Evolutionary conservation across 2,113 vertebrate species (phyloP).

Genomic region (human): DNA sequence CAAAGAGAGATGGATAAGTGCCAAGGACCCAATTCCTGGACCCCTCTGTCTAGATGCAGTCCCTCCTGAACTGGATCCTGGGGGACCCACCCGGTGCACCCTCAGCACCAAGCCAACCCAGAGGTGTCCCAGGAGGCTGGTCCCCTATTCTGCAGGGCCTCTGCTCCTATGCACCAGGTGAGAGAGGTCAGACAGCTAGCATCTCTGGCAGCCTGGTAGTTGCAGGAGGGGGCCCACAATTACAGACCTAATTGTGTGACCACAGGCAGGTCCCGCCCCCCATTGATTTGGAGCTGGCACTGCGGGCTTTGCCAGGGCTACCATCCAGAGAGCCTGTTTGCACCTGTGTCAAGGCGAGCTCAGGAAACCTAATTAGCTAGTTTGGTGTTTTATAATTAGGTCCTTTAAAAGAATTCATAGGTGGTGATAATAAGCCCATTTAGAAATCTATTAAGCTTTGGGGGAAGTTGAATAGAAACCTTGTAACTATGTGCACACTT

Average conservation of each 20-base stretch:
- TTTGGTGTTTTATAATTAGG: constrained; percentile 95
- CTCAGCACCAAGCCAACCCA: neutral
- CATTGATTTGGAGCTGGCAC: constrained; percentile 71
- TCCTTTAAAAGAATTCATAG: constrained; percentile 98
- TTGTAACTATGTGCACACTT: constrained; percentile 73
- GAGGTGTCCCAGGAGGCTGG: neutral
- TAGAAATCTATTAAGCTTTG: constrained; percentile 97
- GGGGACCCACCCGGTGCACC: neutral
- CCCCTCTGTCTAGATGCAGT: neutral
- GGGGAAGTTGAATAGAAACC: constrained; percentile 89
- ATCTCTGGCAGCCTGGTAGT: neutral
- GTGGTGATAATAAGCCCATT: constrained; percentile 99
- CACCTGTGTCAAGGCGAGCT: constrained; percentile 82
- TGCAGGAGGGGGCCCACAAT: constrained; percentile 74
- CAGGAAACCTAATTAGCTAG: constrained; percentile 96
- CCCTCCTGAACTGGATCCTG: neutral
- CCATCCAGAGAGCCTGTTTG: constrained; percentile 83
- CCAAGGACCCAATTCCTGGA: neutral
- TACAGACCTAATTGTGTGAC: constrained; percentile 80
- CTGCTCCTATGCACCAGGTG: neutral
- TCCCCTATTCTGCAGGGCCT: neutral
- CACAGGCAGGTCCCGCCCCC: constrained; percentile 60
- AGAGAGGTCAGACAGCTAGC: neutral
- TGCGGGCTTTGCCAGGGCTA: constrained; percentile 69
- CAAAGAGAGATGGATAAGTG: neutral